Evolutionary conservation across 2,113 vertebrate species (phyloP).

Genomic region (Sialia sialis): DNA sequence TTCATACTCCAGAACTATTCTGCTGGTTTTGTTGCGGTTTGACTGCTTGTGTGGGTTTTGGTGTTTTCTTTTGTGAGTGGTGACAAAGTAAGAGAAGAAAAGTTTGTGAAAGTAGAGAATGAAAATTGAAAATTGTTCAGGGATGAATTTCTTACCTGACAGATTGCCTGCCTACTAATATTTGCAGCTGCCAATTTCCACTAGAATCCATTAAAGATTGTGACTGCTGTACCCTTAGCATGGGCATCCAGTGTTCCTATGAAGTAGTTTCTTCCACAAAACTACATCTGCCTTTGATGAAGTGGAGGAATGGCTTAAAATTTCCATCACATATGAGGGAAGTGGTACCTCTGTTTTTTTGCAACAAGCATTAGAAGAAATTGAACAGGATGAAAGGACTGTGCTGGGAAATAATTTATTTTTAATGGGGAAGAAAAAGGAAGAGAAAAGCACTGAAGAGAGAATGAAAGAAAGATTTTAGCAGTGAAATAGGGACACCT

Average conservation of each 20-base stretch:
- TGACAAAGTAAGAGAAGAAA: not conserved
- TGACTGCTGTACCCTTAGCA: not conserved
- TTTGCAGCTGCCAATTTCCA: not conserved
- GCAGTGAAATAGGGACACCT: not conserved
- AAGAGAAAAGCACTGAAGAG: not conserved
- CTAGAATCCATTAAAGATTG: not conserved
- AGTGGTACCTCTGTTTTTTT: not conserved
- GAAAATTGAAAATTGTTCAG: not conserved
- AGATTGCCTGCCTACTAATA: not conserved
- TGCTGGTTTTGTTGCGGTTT: not conserved
- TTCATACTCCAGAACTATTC: not conserved
- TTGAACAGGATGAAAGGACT: accelerated
- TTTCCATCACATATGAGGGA: not conserved
- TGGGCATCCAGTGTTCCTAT: not conserved
- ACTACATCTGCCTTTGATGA: not conserved
- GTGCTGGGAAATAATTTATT: not conserved
- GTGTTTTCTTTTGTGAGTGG: not conserved
- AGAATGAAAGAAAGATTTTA: not conserved
- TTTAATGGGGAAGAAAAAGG: not conserved
- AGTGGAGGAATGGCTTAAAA: not conserved
- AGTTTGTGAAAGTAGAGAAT: not conserved
- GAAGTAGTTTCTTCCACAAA: not conserved
- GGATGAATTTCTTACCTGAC: not conserved
- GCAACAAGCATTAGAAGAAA: not conserved
- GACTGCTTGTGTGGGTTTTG: not conserved